These are phyloP conservation scores for Pempheris klunzingeri DNA, from an alignment of 2,797 vertebrate species.

Conservation along the genomic window DNA sequence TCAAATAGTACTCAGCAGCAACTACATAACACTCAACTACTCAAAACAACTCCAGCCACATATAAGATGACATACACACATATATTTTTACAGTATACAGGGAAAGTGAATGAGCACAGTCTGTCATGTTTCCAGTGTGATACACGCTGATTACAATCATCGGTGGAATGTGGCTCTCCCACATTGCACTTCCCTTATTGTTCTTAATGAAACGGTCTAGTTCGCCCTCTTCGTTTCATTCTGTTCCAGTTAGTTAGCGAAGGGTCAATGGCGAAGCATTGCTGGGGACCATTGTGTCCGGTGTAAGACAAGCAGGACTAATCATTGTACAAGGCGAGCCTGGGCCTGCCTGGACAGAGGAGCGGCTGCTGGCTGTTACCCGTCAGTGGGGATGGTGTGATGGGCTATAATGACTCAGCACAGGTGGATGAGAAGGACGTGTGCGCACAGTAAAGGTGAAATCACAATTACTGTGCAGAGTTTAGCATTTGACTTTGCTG, in stretches of 20 bases:
- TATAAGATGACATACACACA: not conserved
- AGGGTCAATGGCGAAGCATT: slow-evolving; percentile 60
- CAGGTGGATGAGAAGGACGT: slow-evolving; percentile 9
- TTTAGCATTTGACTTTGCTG: not conserved
- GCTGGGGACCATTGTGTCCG: slow-evolving; percentile 69
- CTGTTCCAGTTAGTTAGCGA: slow-evolving; percentile 53
- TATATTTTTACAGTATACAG: not conserved
- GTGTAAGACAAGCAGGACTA: slow-evolving; percentile 77
- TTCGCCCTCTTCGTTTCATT: slow-evolving; percentile 27
- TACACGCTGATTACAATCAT: slow-evolving; percentile 19
- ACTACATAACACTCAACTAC: not conserved
- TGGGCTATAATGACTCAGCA: slow-evolving; percentile 49
- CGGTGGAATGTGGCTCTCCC: slow-evolving; percentile 65
- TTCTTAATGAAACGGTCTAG: slow-evolving; percentile 40
- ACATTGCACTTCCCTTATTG: slow-evolving; percentile 55
- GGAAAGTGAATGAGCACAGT: not conserved
- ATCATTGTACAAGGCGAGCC: slow-evolving; percentile 73
- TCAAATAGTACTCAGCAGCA: not conserved
- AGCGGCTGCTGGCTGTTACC: slow-evolving; percentile 52
- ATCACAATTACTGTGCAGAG: not conserved
- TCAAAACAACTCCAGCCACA: not conserved
- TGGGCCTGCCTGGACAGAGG: slow-evolving; percentile 60
- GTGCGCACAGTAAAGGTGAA: slow-evolving; percentile 17
- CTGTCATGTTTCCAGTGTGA: slow-evolving; percentile 10
- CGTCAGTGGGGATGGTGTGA: slow-evolving; percentile 33